Base-by-base conservation (phyloP, 2,113 vertebrate genomes). In the Callopanchax toddi region DNA sequence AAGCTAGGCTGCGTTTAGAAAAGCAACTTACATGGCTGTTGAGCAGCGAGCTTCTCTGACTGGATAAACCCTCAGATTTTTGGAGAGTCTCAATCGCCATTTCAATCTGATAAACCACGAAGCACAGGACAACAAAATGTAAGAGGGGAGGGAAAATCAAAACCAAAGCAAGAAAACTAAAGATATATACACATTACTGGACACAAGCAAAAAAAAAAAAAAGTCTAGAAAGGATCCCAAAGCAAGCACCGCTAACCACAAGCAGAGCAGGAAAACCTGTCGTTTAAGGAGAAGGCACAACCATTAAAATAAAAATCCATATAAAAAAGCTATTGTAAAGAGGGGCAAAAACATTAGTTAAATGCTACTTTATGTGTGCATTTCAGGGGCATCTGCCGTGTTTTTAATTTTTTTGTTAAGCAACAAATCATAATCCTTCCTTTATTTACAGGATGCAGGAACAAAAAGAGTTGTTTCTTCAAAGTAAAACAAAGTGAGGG, bases 51-150 rank as follows among this genome's bases (percentile, higher is more conserved):
- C 95, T 98, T 95, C 97, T 98, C 94, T 98, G 97, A 92, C 96
- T 95, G 86, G 96, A 95, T 89, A 98, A 95, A 91, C 97, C 97
- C 94, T 98, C 96, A 87, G 92, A 95, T 96, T 98, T 98, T 95
- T 98, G 97, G 89, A 99, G 96, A 77, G 97, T 98, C 94, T 98
- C 97, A 94, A 98, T 98, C 94, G 95, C 97, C 97, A 98, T 97
- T 97, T 98, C 96, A 97, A 99, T 97, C 97, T 99, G 95, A 93
- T 93, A 93, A 93, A 91, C 89, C 90, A 90, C 75, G 89, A 87
- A 89, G 90, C 91, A 92, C 85, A 89, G 84, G 87, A 91, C 89
- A 87, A 93, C 87, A 88, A 81, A 84, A 85, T 84, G 71, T 83
- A 79, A 88, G 82, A 34, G 64, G 50, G 20, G 56, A 3, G n/a